Evolutionary conservation across 1,140 invertebrate genomes (phyloP).

Genomic region (Myzus persicae): DNA sequence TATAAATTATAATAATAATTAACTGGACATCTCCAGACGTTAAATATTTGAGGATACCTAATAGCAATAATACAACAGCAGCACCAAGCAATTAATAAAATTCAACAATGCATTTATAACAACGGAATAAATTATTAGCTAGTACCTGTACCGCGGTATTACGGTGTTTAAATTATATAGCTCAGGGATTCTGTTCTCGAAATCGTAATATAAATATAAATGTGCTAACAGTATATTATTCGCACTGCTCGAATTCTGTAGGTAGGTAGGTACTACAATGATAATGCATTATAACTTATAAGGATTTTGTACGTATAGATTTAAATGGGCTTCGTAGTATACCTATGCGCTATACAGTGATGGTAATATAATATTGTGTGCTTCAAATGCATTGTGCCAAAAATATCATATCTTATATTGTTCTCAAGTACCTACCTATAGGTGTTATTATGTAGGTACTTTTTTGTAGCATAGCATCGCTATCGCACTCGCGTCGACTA

Average conservation of each 20-base stretch:
- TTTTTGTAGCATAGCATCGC: background rate
- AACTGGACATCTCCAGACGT: background rate
- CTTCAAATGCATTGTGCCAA: background rate
- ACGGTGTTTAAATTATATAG: background rate
- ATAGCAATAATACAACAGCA: background rate
- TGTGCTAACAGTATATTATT: no score
- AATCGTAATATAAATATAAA: background rate
- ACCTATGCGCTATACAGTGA: background rate
- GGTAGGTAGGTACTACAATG: background rate
- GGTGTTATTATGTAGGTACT: background rate
- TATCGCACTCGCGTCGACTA: background rate
- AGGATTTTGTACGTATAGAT: background rate
- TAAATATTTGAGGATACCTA: background rate
- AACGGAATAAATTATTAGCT: background rate
- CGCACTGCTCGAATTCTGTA: no score
- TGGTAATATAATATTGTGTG: background rate
- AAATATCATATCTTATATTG: background rate
- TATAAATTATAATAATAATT: background rate
- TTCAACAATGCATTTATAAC: background rate
- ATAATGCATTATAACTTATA: background rate
- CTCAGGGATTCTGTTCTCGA: background rate
- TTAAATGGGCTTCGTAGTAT: background rate
- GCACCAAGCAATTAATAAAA: background rate
- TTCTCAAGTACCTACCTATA: background rate
- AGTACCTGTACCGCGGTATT: background rate